Percentiles rank a stretch among this genome's conserved stretches.
phyloP scores from a whole-genome alignment of 2,113 vertebrate species.

The Empidonax traillii region DNA sequence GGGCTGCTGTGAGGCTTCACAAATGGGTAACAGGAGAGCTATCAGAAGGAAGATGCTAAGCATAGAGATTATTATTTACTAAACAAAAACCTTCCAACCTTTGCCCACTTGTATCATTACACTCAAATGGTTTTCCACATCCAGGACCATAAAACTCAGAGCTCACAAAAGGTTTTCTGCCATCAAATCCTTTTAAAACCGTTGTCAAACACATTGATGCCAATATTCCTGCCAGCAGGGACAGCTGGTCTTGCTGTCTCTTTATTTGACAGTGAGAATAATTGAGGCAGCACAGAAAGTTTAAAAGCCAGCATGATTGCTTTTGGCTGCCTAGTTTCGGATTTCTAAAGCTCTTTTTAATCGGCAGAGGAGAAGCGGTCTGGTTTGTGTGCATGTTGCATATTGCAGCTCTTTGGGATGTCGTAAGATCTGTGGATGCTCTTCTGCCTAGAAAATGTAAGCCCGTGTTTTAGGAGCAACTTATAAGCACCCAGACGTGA shows the following conservation, averaged over 20 bases:
- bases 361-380: background rate
- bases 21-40: background rate
- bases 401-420: background rate
- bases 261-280: conserved; percentile 53
- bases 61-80: background rate
- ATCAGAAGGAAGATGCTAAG: background rate
- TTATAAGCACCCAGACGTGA: background rate
- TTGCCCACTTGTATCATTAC: background rate
- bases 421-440: background rate
- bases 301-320: conserved; percentile 48
- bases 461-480: background rate
- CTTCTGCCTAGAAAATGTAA: background rate
- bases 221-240: conserved; percentile 52
- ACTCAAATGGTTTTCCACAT: background rate
- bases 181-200: conserved; percentile 39
- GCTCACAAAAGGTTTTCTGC: conserved; percentile 31
- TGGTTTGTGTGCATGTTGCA: background rate
- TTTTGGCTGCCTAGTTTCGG: conserved; percentile 51
- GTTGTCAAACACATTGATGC: conserved; percentile 20
- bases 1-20: background rate
- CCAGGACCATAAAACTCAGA: background rate
- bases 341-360: conserved; percentile 55
- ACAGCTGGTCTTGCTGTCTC: conserved; percentile 47
- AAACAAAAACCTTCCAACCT: conserved; percentile 16
- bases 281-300: conserved; percentile 39